Conservation (phyloP, 2,113 vertebrate species). For the Meleagris gallopavo region DNA sequence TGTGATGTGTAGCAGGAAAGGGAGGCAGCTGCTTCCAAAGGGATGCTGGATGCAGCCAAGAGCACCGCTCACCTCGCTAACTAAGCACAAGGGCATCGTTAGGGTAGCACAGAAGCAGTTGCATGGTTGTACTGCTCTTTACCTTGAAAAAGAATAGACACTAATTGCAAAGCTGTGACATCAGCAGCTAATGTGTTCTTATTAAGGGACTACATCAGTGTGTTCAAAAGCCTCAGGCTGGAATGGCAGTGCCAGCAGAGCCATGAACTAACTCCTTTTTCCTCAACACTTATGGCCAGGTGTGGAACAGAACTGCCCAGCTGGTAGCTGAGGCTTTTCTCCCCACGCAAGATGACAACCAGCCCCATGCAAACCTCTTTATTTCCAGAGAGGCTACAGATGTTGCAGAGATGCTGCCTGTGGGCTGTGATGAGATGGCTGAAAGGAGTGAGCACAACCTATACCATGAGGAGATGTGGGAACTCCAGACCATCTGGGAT, state of each 20-base stretch:
- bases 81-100: neutral
- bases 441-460: neutral
- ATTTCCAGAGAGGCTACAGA: neutral
- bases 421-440: neutral
- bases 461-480: neutral
- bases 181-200: neutral
- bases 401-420: neutral
- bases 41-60: neutral
- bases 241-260: accelerated
- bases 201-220: neutral
- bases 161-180: neutral
- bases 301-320: neutral
- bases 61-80: neutral
- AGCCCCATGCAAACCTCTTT: neutral
- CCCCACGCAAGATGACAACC: neutral
- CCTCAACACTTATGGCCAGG: accelerated
- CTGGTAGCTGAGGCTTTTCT: neutral
- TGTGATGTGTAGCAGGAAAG: neutral
- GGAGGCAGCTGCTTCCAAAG: neutral
- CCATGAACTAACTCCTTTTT: neutral
- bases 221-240: neutral
- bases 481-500: neutral
- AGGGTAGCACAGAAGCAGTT: neutral
- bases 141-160: neutral
- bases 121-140: neutral